These are phyloP conservation scores for Brachypterus glaber DNA, from an alignment of 2,888 invertebrate species.

Conservation along the genomic window DNA sequence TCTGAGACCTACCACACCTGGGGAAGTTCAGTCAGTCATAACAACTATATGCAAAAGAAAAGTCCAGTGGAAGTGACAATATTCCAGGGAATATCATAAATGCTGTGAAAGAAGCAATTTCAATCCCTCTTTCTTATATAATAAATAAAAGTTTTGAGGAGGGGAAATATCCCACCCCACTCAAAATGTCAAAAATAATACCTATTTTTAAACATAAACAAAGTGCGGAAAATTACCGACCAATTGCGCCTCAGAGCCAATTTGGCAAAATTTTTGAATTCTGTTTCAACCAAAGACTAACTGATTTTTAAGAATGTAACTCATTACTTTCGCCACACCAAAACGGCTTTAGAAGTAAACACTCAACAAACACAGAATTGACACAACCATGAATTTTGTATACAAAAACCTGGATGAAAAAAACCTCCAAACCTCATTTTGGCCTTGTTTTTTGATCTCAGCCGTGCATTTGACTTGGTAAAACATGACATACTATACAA, in stretches of 20 bases:
- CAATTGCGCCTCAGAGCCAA: too few species aligned
- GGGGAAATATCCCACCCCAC: background rate
- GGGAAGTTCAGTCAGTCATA: background rate
- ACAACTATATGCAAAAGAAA: background rate
- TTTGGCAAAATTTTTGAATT: too few species aligned
- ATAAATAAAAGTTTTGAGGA: too few species aligned
- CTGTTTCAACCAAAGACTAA: background rate
- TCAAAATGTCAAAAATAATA: background rate
- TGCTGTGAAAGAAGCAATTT: background rate
- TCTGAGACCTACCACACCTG: background rate
- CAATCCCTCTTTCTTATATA: background rate
- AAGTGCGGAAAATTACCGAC: background rate
- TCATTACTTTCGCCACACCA: background rate
- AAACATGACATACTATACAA: background rate
- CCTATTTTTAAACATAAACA: background rate
- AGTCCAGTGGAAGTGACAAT: background rate
- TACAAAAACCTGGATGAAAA: background rate
- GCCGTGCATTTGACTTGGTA: background rate
- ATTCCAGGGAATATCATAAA: background rate
- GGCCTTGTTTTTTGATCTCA: background rate
- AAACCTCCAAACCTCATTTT: too few species aligned
- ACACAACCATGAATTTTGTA: background rate
- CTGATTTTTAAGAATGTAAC: background rate
- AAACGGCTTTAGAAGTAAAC: background rate
- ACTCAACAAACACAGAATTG: background rate